Evolutionary conservation across 2,113 vertebrate species (phyloP), one percentile per base, ranked within the genome.

Genomic region (Speoplatyrhinus poulsoni): DNA sequence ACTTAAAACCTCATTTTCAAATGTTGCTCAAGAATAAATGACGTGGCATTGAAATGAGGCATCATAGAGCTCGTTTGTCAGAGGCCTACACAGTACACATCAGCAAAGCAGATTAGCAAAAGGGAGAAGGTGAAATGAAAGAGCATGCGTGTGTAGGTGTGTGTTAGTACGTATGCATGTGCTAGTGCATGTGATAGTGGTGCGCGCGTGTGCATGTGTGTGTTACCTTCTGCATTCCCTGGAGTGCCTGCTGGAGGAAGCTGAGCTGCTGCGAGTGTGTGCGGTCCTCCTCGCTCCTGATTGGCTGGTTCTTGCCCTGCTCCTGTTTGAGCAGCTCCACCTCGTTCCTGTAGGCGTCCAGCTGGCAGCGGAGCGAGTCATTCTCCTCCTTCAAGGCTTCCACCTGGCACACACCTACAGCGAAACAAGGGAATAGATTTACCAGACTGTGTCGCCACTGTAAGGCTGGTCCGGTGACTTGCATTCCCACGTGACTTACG

Each of bases 251-350:
- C 82, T 98, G 96, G 12, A 99, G 93, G 81, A 99, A 95, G 81
- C 93, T 95, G 88, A 98, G 91, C 82, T 98, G 95, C 87, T 98
- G 96, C 7, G 96, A 94, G 83, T 95, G 96, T 41, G 93, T 94
- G 72, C 85, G 86, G 67, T 98, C 96, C 65, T 97, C 96, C 7
- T 96, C 96, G 4, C 89, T 92, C 75, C 87, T 89, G 19, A 84
- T 82, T 6, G 88, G 91, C 65, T 89, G 90, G 9, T 87, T 90
- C 85, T 96, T 96, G 87, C 94, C 95, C 73, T 97, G 95, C 72
- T 99, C 96, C 91, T 96, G 95, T 80, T 96, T 98, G 41, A 98
- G 93, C 78, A 99, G 93, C 79, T 98, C 96, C 82, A 98, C 94
- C 82, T 99, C 97, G 9, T 98, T 98, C 70, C 96, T 92, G 74